A percentile compares a stretch with the other conserved stretches of the same genome.
phyloP scores from a whole-genome alignment of 2,797 vertebrate genomes.

The Lepilemur septentrionalis region DNA sequence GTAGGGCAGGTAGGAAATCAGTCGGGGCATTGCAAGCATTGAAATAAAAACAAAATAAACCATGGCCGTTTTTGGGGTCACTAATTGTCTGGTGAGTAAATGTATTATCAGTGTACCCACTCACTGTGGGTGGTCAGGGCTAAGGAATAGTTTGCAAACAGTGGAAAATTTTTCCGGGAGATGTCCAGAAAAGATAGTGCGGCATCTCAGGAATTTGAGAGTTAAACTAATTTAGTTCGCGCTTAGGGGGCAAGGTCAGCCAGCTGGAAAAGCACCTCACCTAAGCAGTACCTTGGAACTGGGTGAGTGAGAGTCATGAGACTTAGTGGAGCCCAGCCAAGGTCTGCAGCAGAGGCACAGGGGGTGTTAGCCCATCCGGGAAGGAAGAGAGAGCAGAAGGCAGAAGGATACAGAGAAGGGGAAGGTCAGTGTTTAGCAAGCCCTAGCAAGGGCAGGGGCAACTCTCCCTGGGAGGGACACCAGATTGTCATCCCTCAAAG shows the following conservation, averaged over 20 bases:
- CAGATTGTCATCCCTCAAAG: neutral
- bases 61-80: neutral
- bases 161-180: slow-evolving; percentile 47
- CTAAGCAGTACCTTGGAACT: slow-evolving; percentile 15
- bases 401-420: neutral
- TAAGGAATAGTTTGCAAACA: slow-evolving; percentile 26
- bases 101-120: neutral
- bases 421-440: neutral
- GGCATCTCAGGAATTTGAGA: slow-evolving; percentile 62
- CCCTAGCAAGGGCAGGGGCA: neutral
- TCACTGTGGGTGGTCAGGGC: neutral
- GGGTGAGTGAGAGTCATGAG: slow-evolving; percentile 34
- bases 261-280: slow-evolving; percentile 60
- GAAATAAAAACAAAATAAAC: neutral
- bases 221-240: slow-evolving; percentile 52
- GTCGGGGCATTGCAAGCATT: neutral
- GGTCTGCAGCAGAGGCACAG: neutral
- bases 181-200: slow-evolving; percentile 44
- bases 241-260: neutral
- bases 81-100: neutral
- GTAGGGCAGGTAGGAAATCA: neutral
- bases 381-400: neutral
- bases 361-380: neutral
- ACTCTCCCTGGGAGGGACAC: neutral
- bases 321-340: neutral